Evolutionary conservation across 2,888 invertebrate species (phyloP).

Genomic region (Amphipoea lucens): DNA sequence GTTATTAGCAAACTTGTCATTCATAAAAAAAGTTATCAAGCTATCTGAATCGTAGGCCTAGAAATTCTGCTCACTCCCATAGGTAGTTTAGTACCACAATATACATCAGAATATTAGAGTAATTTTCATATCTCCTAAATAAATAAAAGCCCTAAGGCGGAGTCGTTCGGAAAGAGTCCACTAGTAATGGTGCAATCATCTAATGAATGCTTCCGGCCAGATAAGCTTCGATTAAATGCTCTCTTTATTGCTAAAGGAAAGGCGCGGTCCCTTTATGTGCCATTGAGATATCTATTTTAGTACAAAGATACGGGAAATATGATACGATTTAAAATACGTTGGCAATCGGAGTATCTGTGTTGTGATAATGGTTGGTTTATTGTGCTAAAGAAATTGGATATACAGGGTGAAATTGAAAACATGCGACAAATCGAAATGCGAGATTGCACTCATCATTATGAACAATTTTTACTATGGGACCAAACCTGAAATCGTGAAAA

Average conservation of each 20-base stretch:
- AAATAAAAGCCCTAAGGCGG: conserved; percentile 76
- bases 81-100: background rate
- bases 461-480: too few species aligned
- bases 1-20: background rate
- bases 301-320: conserved; percentile 75
- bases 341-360: conserved; percentile 30
- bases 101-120: background rate
- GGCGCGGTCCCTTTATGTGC: conserved; percentile 88
- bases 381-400: conserved; percentile 33
- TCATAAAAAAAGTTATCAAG: background rate
- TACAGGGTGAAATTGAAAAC: too few species aligned
- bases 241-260: conserved; percentile 89
- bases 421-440: too few species aligned
- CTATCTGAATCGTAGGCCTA: too few species aligned
- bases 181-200: conserved; percentile 90
- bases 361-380: conserved; percentile 37
- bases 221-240: conserved; percentile 90
- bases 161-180: conserved; percentile 81
- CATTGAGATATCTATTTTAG: conserved; percentile 86
- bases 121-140: conserved; percentile 69
- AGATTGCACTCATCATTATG: too few species aligned
- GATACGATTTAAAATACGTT: conserved; percentile 62
- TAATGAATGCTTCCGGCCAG: conserved; percentile 90
- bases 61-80: background rate
- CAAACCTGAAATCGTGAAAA: too few species aligned